Evolutionary conservation across 2,113 vertebrate genomes (phyloP).

Genomic region (Paradisaea rubra): DNA sequence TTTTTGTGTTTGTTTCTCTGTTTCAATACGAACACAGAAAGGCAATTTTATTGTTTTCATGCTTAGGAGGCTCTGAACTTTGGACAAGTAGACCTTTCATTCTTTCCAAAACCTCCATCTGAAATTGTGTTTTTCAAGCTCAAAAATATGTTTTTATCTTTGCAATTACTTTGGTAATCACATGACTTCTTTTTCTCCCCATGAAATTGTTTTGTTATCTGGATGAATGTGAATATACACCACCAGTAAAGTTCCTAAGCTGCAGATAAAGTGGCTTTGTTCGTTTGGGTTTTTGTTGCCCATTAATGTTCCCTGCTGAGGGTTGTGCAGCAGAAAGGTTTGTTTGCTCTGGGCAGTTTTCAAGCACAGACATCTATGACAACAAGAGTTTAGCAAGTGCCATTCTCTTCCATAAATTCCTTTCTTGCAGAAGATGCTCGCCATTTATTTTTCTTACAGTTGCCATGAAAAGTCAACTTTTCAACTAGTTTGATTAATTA

Average conservation of each 20-base stretch:
- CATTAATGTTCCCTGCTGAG: not conserved
- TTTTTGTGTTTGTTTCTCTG: not conserved
- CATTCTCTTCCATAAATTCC: not conserved
- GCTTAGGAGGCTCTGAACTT: not conserved
- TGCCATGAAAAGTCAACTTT: not conserved
- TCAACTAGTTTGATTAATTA: not conserved
- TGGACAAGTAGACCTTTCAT: not conserved
- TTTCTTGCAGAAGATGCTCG: not conserved
- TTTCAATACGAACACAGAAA: not conserved
- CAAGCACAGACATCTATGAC: not conserved
- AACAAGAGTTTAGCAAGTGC: not conserved
- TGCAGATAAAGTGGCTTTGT: not conserved
- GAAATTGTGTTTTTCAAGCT: not conserved
- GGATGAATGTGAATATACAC: not conserved
- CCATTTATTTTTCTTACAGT: not conserved
- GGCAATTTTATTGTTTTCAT: not conserved
- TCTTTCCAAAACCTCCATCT: not conserved
- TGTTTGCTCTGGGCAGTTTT: not conserved
- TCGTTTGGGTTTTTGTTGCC: not conserved
- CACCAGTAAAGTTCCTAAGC: not conserved
- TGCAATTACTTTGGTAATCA: not conserved
- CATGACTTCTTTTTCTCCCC: not conserved
- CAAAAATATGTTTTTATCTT: not conserved
- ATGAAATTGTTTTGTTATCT: not conserved
- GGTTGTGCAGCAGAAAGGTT: not conserved